Evolutionary conservation across 1,140 invertebrate species (phyloP), one percentile per base, ranked within the genome.

Genomic region (Polypedilum vanderplanki): DNA sequence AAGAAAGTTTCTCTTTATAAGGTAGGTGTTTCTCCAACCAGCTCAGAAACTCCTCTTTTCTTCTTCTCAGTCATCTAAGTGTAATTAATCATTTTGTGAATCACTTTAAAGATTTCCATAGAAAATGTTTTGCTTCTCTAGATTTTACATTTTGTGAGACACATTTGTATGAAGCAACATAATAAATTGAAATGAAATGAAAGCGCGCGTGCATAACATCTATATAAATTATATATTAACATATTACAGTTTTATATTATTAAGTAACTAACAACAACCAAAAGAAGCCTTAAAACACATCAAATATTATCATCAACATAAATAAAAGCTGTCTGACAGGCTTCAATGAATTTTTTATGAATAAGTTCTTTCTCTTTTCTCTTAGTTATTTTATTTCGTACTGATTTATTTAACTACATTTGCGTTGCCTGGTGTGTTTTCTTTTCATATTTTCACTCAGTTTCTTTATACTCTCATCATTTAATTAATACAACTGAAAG

Each of bases 291-390:
- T 57, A 57, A 57, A 57, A 57, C 46, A 57, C 46, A 57, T 57
- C 46, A 57, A 57, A 57, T 57, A 57, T 57, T 12, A 57, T 57
- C 46, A 57, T 57, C n/a, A n/a, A 57, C 12, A 57, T 57, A 57
- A 57, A 57, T 57, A n/a, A 33, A 57, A 57, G 46, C 46, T n/a
- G 46, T 57, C 46, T 57, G n/a, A 57, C 46, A 57, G 12, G n/a
- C 46, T 57, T 57, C 46, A 57, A 57, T 57, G 46, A 57, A 57
- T 57, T 15, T 57, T 57, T 57, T 57, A 57, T 57, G 46, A 57
- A 57, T 57, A 57, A 57, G 12, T 57, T 57, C n/a, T 57, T 15
- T 57, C 1, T 46, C n/a, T 57, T 57, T 57, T 15, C 10, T 8
- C n/a, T 57, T 46, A 9, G 41, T 46, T 57, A 33, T 33, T 33